Evolutionary conservation across 2,888 invertebrate genomes (phyloP), one percentile per base, ranked within the genome.

Genomic region (Ectemnius continuus): DNA sequence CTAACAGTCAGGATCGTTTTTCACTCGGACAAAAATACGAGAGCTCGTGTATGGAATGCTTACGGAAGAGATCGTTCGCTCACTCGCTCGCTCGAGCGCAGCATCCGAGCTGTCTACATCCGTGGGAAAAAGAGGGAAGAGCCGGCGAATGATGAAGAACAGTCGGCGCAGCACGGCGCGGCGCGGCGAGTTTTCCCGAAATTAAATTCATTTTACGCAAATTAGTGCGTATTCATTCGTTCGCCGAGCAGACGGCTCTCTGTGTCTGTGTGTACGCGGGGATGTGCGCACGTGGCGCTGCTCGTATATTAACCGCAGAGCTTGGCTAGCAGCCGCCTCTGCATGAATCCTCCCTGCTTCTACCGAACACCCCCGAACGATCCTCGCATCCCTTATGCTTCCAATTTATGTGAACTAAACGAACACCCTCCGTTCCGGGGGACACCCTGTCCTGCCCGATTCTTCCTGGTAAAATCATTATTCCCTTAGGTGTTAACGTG

Each of bases 141-240:
- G 14, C 11, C 14, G 56, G 16, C 36, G 26, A 23, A 23, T 23
- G 57, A 57, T 2, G 26, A 58, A 16, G 36, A 36, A 16, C 5
- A 36, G 18, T 26, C 47, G 57, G 65, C 64, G 66, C 61, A 70
- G n/a, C n/a, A n/a, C n/a, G n/a, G n/a, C 73, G 73, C 70, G 73
- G 70, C 73, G 57, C 62, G 59, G 65, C 61, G 69, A 66, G 75
- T 80, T 80, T 81, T 78, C 73, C 63, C 75, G 69, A 78, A 80
- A 78, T 81, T 73, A 78, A 81, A 81, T 81, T 73, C 73, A 75
- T 81, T 81, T 78, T 73, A 76, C 80, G 73, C 75, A 78, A 81
- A 81, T 81, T 81, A 81, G 70, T 65, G 68, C 65, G 70, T 66
- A 80, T 79, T 80, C 76, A 75, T 75, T 75, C 71, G 77, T 70